Evolutionary conservation across 2,888 invertebrate species (phyloP).

Genomic region (Coecobrya sp.): DNA sequence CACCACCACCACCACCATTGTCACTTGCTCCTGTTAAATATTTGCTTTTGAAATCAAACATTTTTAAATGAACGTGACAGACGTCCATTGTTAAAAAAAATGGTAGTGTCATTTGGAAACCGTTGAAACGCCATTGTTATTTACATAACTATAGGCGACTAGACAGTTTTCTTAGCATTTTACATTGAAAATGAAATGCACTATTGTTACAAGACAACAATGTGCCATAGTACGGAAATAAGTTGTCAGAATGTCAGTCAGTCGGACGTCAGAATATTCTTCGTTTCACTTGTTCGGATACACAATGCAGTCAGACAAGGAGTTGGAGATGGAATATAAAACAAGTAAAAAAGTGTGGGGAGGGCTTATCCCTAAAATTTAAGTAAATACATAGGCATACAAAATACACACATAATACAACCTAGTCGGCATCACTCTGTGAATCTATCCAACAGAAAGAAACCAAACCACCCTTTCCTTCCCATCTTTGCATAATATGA

Average conservation of each 20-base stretch:
- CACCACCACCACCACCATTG: not conserved
- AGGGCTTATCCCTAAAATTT: not conserved
- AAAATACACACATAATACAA: too few relatives aligned
- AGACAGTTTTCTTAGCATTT: not conserved
- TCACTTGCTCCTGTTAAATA: not conserved
- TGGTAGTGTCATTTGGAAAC: not conserved
- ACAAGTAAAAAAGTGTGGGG: conserved; percentile 2
- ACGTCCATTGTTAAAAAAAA: not conserved
- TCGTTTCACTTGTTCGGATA: too few relatives aligned
- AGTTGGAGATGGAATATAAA: not conserved
- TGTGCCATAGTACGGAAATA: not conserved
- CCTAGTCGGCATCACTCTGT: too few relatives aligned
- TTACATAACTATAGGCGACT: not conserved
- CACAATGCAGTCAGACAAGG: not conserved
- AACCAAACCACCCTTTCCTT: conserved; percentile 53
- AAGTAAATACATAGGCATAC: not conserved
- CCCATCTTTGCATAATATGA: conserved; percentile 47
- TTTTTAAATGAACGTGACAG: not conserved
- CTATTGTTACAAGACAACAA: not conserved
- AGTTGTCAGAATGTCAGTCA: conserved; percentile 29
- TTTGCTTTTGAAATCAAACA: conserved; percentile 5
- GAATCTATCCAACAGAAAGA: conserved; percentile 24
- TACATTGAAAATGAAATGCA: not conserved
- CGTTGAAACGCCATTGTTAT: not conserved
- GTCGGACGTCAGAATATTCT: not conserved